These are phyloP conservation scores for Mus spicilegus DNA, from an alignment of 2,113 vertebrate genomes.

Conservation along the genomic window DNA sequence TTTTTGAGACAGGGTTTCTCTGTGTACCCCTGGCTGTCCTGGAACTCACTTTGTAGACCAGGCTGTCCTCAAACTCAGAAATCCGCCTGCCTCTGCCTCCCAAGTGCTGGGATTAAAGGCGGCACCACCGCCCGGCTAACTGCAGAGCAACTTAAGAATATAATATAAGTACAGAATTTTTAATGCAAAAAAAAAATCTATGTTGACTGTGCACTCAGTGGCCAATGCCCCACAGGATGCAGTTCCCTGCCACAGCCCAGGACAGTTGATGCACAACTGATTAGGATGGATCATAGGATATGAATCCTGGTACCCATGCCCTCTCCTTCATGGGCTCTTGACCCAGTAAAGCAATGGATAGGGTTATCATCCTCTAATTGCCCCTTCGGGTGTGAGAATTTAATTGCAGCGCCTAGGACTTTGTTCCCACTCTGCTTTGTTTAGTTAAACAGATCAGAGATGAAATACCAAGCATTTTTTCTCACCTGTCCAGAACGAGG, in stretches of 20 bases:
- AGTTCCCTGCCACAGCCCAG: neutral
- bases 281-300: neutral
- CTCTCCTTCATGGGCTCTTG: constrained; percentile 21
- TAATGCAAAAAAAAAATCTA: constrained; percentile 24
- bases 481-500: constrained; percentile 95
- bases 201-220: neutral
- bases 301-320: neutral
- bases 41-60: too few species aligned
- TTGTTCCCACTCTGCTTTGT: neutral
- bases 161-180: neutral
- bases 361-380: neutral
- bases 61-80: too few species aligned
- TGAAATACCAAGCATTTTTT: neutral
- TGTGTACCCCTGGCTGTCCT: too few species aligned
- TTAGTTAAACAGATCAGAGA: neutral
- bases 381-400: constrained; percentile 20
- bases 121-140: too few species aligned
- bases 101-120: too few species aligned
- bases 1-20: too few species aligned
- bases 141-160: neutral
- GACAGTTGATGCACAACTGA: neutral
- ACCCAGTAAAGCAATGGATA: constrained; percentile 5
- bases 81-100: too few species aligned
- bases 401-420: neutral
- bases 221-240: neutral